A percentile compares a stretch with the other conserved stretches of the same genome.
Evolutionary conservation across 2,113 vertebrate species (phyloP).

Genomic region (Pluvialis apricaria): DNA sequence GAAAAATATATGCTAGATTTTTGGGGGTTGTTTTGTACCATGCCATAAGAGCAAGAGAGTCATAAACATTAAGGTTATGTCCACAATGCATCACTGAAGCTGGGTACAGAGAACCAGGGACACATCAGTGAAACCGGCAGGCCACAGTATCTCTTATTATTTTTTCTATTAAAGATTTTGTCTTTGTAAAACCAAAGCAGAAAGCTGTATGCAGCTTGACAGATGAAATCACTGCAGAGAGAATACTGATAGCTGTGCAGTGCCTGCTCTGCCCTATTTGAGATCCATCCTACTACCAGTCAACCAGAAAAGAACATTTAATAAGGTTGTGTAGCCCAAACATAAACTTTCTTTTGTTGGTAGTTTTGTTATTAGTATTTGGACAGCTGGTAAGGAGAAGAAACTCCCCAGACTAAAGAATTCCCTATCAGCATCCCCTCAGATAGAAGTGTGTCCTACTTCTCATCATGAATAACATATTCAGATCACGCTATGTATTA

Average conservation of each 20-base stretch:
- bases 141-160: not conserved
- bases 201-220: not conserved
- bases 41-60: not conserved
- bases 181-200: not conserved
- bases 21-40: not conserved
- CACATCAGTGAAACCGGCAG: not conserved
- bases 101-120: not conserved
- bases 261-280: not conserved
- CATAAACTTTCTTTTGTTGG: not conserved
- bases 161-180: not conserved
- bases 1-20: not conserved
- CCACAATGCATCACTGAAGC: not conserved
- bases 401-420: not conserved
- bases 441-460: not conserved
- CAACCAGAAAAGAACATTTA: not conserved
- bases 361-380: not conserved
- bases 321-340: not conserved
- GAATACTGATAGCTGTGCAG: not conserved
- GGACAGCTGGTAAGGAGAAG: not conserved
- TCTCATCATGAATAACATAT: not conserved
- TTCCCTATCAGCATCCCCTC: not conserved
- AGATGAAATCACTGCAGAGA: not conserved
- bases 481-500: not conserved
- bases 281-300: not conserved
- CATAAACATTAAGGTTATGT: not conserved